Conservation (phyloP, 2,888 invertebrate genomes). For the Archaeoteleia sp. region DNA sequence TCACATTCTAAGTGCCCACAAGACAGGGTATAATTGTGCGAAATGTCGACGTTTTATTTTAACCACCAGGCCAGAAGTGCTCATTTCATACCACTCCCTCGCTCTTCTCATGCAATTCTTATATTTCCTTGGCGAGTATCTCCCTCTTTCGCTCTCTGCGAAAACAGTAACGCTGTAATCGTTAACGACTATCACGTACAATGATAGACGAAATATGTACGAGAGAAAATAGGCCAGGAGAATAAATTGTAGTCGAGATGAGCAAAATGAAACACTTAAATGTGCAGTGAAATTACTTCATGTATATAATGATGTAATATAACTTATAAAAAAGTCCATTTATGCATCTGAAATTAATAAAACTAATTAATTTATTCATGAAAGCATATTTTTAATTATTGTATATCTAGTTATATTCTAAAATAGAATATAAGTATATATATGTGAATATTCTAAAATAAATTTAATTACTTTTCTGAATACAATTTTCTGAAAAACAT, state of each 20-base stretch:
- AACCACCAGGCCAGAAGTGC: constrained; percentile 48
- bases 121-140: constrained; percentile 19
- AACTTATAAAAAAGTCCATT: too few relatives aligned
- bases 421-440: too few relatives aligned
- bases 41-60: constrained; percentile 59
- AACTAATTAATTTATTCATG: too few relatives aligned
- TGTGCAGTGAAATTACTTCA: too few relatives aligned
- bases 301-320: too few relatives aligned
- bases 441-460: too few relatives aligned
- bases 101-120: constrained; percentile 32
- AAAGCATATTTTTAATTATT: too few relatives aligned
- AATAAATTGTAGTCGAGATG: constrained; percentile 3
- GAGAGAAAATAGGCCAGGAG: constrained; percentile 10
- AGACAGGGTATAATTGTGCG: constrained; percentile 58
- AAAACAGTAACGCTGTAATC: constrained; percentile 32
- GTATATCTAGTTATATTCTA: too few relatives aligned
- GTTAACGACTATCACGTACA: constrained; percentile 43
- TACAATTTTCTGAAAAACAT: too few relatives aligned
- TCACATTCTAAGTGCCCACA: constrained; percentile 37
- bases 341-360: too few relatives aligned
- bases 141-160: not conserved
- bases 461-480: too few relatives aligned
- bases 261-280: too few relatives aligned
- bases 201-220: constrained; percentile 28
- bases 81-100: constrained; percentile 36